Conservation (phyloP, 1,140 invertebrate genomes). For the Rhynchophorus ferrugineus region DNA sequence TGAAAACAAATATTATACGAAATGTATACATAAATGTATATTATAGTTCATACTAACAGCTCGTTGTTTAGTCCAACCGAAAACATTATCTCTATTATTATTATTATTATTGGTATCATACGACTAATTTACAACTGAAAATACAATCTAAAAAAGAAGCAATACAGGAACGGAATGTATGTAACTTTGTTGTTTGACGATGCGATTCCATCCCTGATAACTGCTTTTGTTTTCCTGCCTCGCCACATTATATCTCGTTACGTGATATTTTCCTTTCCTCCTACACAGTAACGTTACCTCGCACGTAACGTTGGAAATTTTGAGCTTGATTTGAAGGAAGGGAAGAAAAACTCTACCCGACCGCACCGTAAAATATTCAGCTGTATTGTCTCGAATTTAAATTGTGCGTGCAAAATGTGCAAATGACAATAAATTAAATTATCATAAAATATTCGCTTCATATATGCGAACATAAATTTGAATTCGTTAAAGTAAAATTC, state of each 20-base stretch:
- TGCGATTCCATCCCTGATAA: neutral
- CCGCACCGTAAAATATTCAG: neutral
- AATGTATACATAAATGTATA: too few species aligned
- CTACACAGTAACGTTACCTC: neutral
- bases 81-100: too few species aligned
- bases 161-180: too few species aligned
- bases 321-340: neutral
- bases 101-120: too few species aligned
- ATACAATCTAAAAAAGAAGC: too few species aligned
- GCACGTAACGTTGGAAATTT: neutral
- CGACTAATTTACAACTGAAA: too few species aligned
- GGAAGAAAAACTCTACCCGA: neutral
- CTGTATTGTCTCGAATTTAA: neutral
- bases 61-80: too few species aligned
- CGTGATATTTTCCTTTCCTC: neutral
- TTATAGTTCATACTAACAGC: too few species aligned
- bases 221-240: neutral
- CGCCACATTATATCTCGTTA: neutral
- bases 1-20: too few species aligned
- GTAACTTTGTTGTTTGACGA: too few species aligned
- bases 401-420: conserved; percentile 2
- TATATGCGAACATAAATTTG: conserved; percentile 1
- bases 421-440: conserved; percentile 4
- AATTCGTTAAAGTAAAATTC: conserved; percentile 4
- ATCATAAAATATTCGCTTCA: conserved; percentile 4